Conservation (phyloP, 2,797 vertebrate species). For the Pipistrellus pygmaeus region DNA sequence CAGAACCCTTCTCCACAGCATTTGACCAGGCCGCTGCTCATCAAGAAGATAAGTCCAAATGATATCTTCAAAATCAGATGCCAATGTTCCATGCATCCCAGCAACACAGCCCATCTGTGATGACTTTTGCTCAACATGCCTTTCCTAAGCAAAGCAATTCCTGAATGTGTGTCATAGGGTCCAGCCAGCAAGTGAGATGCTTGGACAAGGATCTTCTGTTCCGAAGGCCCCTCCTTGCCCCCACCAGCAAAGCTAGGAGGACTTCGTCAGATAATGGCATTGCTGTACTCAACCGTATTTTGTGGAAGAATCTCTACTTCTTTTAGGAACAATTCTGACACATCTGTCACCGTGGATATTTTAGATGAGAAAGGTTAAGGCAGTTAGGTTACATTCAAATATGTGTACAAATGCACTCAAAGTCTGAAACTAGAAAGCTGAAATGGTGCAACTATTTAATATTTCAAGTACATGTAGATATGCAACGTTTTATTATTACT, state of each 20-base stretch:
- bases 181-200: slow-evolving; percentile 85
- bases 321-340: slow-evolving; percentile 81
- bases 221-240: neutral
- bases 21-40: slow-evolving; percentile 84
- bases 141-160: neutral
- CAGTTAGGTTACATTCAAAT: slow-evolving; percentile 78
- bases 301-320: slow-evolving; percentile 71
- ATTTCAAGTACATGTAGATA: slow-evolving; percentile 65
- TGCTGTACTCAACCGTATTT: neutral
- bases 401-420: slow-evolving; percentile 72
- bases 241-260: neutral
- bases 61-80: slow-evolving; percentile 84
- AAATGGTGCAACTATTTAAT: slow-evolving; percentile 73
- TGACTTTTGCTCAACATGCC: slow-evolving; percentile 73
- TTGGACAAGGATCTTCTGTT: slow-evolving; percentile 82
- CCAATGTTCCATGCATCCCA: slow-evolving; percentile 82
- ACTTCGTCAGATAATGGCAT: neutral
- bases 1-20: slow-evolving; percentile 44
- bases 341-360: slow-evolving; percentile 79
- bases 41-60: slow-evolving; percentile 83
- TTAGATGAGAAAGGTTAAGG: slow-evolving; percentile 81
- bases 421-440: slow-evolving; percentile 72
- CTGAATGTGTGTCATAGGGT: neutral
- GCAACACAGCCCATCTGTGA: slow-evolving; percentile 84
- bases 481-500: slow-evolving; percentile 70